phyloP scores from a whole-genome alignment of 2,113 vertebrate genomes.

The Phoenicopterus ruber region DNA sequence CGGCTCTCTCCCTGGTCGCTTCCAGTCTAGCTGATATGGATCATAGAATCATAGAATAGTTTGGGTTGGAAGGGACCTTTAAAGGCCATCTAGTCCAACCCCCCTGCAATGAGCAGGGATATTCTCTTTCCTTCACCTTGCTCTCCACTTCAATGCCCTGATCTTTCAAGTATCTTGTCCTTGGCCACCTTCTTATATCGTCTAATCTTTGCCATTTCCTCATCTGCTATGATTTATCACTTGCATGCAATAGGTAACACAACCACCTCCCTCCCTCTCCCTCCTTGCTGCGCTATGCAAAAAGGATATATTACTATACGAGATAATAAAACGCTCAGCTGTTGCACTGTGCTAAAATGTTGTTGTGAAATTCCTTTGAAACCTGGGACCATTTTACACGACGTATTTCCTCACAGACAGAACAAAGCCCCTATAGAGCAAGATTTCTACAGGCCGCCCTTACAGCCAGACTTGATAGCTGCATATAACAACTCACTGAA shows the following conservation, averaged over 20 bases:
- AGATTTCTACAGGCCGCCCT: neutral
- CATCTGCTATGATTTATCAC: neutral
- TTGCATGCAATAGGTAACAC: neutral
- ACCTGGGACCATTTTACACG: neutral
- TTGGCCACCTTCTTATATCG: neutral
- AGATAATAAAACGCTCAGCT: neutral
- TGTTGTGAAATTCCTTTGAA: neutral
- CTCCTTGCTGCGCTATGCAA: neutral
- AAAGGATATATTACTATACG: neutral
- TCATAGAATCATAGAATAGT: too few relatives aligned
- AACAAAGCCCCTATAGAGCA: neutral
- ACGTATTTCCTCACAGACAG: neutral
- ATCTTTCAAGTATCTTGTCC: neutral
- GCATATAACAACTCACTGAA: rapidly evolving
- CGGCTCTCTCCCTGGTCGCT: neutral
- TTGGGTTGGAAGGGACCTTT: too few relatives aligned
- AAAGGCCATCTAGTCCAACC: too few relatives aligned
- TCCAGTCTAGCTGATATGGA: neutral
- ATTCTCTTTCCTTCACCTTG: neutral
- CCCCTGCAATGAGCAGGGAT: too few relatives aligned
- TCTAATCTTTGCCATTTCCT: neutral
- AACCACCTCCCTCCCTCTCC: neutral
- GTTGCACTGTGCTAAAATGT: neutral
- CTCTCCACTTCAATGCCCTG: neutral
- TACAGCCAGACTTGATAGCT: neutral